Conservation (phyloP, 30 jellyfish, hydroid and myxozoan genomes). For the Euphysa ruthae region DNA sequence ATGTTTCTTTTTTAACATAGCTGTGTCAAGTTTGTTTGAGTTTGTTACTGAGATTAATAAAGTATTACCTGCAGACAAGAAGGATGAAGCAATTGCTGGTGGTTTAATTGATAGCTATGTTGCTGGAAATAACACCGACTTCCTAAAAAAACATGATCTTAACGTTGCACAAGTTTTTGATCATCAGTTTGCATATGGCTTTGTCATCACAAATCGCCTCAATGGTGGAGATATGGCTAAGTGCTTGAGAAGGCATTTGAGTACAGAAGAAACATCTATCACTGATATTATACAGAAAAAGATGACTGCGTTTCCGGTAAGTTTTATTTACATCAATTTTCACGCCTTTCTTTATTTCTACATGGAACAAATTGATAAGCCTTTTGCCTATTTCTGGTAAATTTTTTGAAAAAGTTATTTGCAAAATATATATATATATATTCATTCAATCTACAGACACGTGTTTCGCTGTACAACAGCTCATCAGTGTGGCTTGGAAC, state of each 20-base stretch:
- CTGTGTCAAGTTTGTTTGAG: too few species aligned
- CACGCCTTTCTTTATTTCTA: too few species aligned
- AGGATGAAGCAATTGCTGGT: slow-evolving; percentile 60
- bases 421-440: too few species aligned
- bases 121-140: slow-evolving; percentile 47
- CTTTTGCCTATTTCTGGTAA: too few species aligned
- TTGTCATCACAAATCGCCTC: slow-evolving; percentile 46
- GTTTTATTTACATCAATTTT: background rate
- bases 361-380: too few species aligned
- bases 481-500: too few species aligned
- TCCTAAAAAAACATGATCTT: slow-evolving; percentile 11
- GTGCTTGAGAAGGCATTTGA: slow-evolving; percentile 77
- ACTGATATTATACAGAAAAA: slow-evolving; percentile 57
- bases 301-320: slow-evolving; percentile 84
- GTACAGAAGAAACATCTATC: slow-evolving; percentile 75
- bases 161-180: slow-evolving; percentile 79
- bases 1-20: too few species aligned
- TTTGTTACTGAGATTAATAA: too few species aligned
- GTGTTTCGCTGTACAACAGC: too few species aligned
- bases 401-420: too few species aligned
- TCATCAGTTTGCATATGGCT: slow-evolving; percentile 95
- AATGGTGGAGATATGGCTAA: slow-evolving; percentile 47
- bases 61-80: too few species aligned
- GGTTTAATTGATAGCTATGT: slow-evolving; percentile 98
- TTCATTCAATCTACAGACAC: too few species aligned